Conservation (phyloP, 2,113 vertebrate species). For the Platysternon megacephalum region DNA sequence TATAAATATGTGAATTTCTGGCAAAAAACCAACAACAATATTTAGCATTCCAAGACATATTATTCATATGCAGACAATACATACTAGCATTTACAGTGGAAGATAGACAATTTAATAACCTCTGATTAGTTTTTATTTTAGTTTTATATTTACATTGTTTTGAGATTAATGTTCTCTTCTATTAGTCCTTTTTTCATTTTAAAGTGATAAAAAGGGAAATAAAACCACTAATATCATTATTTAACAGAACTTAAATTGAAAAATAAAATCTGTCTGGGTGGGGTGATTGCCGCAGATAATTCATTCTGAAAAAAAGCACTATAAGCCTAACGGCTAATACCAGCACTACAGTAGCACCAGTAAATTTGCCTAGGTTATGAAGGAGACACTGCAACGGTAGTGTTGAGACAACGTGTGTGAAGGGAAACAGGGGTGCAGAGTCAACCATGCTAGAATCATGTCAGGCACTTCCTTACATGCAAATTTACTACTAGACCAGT, state of each 20-base stretch:
- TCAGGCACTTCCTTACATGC: neutral
- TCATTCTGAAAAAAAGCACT: neutral
- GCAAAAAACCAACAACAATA: neutral
- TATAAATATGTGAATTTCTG: neutral
- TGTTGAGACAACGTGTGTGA: neutral
- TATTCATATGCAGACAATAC: neutral
- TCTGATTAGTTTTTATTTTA: neutral
- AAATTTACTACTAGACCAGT: neutral
- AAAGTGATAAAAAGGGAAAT: rapidly evolving
- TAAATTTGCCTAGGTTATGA: neutral
- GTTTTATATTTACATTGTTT: neutral
- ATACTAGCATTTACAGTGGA: neutral
- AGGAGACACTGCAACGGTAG: neutral
- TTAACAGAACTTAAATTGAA: neutral
- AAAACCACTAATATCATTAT: neutral
- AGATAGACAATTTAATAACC: neutral
- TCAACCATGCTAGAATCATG: neutral
- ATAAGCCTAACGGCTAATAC: neutral
- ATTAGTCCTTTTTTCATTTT: neutral
- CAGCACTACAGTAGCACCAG: neutral
- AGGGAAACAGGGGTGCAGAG: neutral
- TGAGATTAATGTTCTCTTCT: neutral
- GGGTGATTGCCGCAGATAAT: neutral
- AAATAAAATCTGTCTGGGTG: neutral
- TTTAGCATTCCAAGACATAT: neutral